Evolutionary conservation across 2,113 vertebrate genomes (phyloP), one percentile per base, ranked within the genome.

Genomic region (Lophotis ruficrista): DNA sequence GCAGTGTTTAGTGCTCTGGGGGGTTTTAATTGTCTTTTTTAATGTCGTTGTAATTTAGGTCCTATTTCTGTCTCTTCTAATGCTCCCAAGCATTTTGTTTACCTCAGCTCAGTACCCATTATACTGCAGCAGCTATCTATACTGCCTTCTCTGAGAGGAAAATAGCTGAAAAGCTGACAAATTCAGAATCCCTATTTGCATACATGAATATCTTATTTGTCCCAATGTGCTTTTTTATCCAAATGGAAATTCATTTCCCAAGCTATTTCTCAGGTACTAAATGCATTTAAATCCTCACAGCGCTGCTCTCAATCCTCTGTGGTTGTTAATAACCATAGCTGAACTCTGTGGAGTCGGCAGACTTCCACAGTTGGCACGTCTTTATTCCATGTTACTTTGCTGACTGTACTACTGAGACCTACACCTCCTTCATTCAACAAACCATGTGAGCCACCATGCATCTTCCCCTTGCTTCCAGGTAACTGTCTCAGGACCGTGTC

Each of bases 41-140:
- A 62, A 73, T 80, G 84, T 65, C 75, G 56, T 51, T 87, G 25
- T 24, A 47, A 94, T 94, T 94, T 65, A 47, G 62, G 14, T 20
- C 25, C 37, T 89, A 81, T 89, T 86, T 80, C 66, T 64, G 2
- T 91, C 51, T 72, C 45, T 80, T 61, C 66, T 95, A 65, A 91
- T 94, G 82, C 30, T 93, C 58, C 66, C 23, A 50, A 93, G 62
- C 92, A 83, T 37, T 72, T 87, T 91, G 84, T 96, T 96, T 91
- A 43, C 82, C 87, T 56, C 30, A 70, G 38, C 75, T 94, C 5
- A 3, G 56, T 58, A 17, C 53, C 38, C 65, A 11, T 78, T 35
- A n/a, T 12, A 4, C 43, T 50, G 21, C 7, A 53, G 83, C 50
- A 53, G 4, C 61, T 79, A 79, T 71, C 50, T 61, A 9, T 23